These are phyloP conservation scores for Spea hammondii DNA, from an alignment of 2,797 vertebrate species.

Conservation along the genomic window DNA sequence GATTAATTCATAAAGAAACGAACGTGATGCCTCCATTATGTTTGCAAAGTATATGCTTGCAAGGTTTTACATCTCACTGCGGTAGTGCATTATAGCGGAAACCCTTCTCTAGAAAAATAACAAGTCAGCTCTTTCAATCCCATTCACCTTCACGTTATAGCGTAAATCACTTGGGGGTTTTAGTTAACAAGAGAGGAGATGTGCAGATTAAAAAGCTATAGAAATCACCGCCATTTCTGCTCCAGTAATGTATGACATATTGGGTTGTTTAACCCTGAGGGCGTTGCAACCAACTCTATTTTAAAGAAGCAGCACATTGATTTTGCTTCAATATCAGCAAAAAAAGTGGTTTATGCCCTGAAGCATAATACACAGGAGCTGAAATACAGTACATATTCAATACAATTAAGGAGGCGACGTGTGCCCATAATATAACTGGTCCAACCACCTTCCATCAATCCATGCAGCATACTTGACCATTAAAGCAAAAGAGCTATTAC, in stretches of 20 bases:
- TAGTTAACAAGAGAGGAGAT: neutral
- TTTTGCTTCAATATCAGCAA: too few relatives aligned
- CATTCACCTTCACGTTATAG: slow-evolving; percentile 11
- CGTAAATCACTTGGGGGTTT: neutral
- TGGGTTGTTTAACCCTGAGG: neutral
- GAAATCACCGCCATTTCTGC: neutral
- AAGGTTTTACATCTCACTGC: neutral
- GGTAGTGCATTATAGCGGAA: slow-evolving; percentile 1
- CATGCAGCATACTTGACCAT: too few relatives aligned
- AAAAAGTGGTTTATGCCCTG: too few relatives aligned
- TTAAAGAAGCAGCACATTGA: too few relatives aligned
- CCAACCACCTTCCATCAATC: too few relatives aligned
- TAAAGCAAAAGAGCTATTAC: too few relatives aligned
- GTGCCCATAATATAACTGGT: too few relatives aligned
- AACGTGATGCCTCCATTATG: slow-evolving; percentile 32
- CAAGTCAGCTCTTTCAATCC: slow-evolving; percentile 17
- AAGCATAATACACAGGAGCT: too few relatives aligned
- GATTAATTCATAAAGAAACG: slow-evolving; percentile 29
- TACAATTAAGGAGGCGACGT: too few relatives aligned
- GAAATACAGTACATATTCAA: too few relatives aligned
- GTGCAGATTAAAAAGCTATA: neutral
- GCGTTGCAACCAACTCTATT: too few relatives aligned
- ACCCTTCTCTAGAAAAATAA: slow-evolving; percentile 1
- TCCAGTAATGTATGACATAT: neutral
- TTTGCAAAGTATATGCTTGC: slow-evolving; percentile 20